Conservation (phyloP, 1,140 invertebrate species). For the Leucophenga varia region DNA sequence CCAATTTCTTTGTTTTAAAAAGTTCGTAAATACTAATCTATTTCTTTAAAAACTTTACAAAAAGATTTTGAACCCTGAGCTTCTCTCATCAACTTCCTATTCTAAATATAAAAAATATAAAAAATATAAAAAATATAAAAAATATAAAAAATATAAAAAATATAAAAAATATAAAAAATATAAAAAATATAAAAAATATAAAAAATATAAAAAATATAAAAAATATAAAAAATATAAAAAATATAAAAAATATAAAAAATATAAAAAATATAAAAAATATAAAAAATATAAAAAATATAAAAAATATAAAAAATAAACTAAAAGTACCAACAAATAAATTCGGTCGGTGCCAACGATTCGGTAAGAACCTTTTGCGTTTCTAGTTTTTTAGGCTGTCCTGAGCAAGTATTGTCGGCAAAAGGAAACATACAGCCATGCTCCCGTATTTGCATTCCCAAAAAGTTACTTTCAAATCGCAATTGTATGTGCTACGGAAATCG, state of each 20-base stretch:
- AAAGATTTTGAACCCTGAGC: too few relatives aligned
- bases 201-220: neutral
- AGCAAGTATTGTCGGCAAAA: too few relatives aligned
- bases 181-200: neutral
- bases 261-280: neutral
- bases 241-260: neutral
- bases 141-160: neutral
- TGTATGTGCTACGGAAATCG: too few relatives aligned
- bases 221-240: neutral
- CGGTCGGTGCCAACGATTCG: neutral
- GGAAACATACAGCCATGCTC: too few relatives aligned
- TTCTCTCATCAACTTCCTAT: too few relatives aligned
- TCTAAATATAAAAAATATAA: too few relatives aligned
- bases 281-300: neutral
- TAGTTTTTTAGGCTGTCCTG: neutral
- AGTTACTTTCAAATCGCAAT: too few relatives aligned
- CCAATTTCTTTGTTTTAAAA: too few relatives aligned
- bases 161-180: neutral
- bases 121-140: too few relatives aligned
- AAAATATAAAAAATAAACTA: neutral
- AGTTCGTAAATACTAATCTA: too few relatives aligned
- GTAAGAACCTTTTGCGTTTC: neutral
- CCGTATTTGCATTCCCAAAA: too few relatives aligned
- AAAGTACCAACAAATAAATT: neutral
- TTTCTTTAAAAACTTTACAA: too few relatives aligned